A percentile compares a stretch with the other conserved stretches of the same genome.
phyloP scores from a whole-genome alignment of 2,797 vertebrate genomes.

The Etheostoma nigrum region DNA sequence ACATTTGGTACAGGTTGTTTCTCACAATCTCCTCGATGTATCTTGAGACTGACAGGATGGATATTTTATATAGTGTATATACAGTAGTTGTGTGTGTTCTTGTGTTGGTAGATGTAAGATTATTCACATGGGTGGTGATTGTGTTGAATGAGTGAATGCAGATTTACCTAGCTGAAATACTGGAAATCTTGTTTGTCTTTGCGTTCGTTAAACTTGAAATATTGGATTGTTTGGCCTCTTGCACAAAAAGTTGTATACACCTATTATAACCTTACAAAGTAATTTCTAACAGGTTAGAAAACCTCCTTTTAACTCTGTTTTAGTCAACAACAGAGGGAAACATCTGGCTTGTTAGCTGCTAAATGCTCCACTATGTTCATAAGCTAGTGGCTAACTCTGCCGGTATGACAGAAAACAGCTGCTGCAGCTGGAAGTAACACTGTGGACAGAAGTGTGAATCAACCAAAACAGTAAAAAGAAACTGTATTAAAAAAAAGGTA shows the following conservation, averaged over 20 bases:
- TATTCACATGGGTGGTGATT: background rate
- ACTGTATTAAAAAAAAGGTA: too few relatives aligned
- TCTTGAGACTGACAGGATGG: constrained; percentile 24
- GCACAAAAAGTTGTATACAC: background rate
- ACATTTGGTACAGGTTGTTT: constrained; percentile 53
- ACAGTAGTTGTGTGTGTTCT: background rate
- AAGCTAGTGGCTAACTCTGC: too few relatives aligned
- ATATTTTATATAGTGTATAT: constrained; percentile 14
- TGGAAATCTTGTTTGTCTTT: background rate
- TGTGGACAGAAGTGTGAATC: too few relatives aligned
- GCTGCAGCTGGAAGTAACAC: too few relatives aligned
- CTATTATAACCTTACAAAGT: background rate
- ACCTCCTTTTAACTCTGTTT: background rate
- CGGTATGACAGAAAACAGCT: too few relatives aligned
- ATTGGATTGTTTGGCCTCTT: background rate
- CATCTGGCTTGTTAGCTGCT: too few relatives aligned
- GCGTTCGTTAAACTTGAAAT: background rate
- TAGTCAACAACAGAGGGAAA: too few relatives aligned
- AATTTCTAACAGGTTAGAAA: background rate
- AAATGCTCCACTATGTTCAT: too few relatives aligned
- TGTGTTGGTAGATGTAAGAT: constrained; percentile 1
- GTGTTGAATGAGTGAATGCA: background rate
- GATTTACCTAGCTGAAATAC: background rate
- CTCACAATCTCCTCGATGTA: constrained; percentile 20
- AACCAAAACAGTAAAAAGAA: too few relatives aligned